Base-by-base conservation (phyloP, 1,140 invertebrate genomes). In the Aphis gossypii region DNA sequence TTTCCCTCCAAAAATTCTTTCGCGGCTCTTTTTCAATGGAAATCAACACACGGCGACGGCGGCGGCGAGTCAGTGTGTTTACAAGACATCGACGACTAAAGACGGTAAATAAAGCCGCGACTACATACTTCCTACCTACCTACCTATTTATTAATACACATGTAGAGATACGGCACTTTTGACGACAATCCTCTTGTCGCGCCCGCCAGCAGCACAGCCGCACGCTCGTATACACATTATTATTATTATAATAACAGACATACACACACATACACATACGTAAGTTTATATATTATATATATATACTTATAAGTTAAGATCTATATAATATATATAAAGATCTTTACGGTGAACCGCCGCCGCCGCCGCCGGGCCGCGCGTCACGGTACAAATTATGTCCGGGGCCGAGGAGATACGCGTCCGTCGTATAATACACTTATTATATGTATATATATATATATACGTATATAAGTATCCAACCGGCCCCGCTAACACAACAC, bases 301-400 rank as follows among this genome's bases (percentile, higher is more conserved):
- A 35, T 88, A 88, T 21, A n/a, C n/a, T 21, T 88, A 48, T 88
- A 51, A 88, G 54, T 56, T 56, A 89, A 89, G 48, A 56, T 89
- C 89, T 90, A 90, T 68, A 60, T 76, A 76, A 76, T n/a, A 76
- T 76, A 51, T 86, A 86, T 44, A 86, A 44, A 86, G 41, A 56
- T 89, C 88, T 56, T 48, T 92, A 92, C 91, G 91, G 60, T 54
- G 76, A 51, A 82, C n/a, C 46, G 90, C 60, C 60, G 90, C 90
- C 44, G 44, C 44, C 84, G 84, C 87, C 90, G 91, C 44, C 91
- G 91, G 68, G 91, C 68, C 91, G 91, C 91, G 68, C 91, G 91
- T 92, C 91, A 93, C 82, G 82, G 82, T 93, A 93, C 76, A 86
- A 93, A 93, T 93, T 93, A 93, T 56, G 68, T 93, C 92, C 92